phyloP scores from a whole-genome alignment of 2,797 vertebrate genomes.

The Staurois parvus region DNA sequence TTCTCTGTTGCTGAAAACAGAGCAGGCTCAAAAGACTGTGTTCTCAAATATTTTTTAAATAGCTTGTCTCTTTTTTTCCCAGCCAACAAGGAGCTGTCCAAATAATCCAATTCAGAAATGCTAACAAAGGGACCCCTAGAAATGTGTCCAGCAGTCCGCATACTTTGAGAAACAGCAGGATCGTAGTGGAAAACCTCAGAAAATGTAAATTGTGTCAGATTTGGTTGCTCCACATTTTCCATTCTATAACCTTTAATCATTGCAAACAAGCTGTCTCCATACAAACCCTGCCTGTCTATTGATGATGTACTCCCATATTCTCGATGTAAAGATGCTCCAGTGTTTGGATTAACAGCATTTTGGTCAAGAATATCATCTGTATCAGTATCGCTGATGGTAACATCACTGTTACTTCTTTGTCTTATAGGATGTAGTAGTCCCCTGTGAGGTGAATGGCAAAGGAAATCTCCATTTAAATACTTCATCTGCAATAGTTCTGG shows the following conservation, averaged over 20 bases:
- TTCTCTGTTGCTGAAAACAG: constrained; percentile 90
- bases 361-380: constrained; percentile 92
- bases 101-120: constrained; percentile 89
- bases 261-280: constrained; percentile 88
- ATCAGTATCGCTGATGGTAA: constrained; percentile 97
- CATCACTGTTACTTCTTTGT: constrained; percentile 96
- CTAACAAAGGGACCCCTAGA: constrained; percentile 90
- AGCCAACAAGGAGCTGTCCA: constrained; percentile 84
- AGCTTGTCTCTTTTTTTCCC: constrained; percentile 87
- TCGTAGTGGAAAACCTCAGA: constrained; percentile 88
- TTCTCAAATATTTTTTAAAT: constrained; percentile 88
- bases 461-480: constrained; percentile 85
- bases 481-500: constrained; percentile 83
- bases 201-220: constrained; percentile 82
- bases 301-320: constrained; percentile 98
- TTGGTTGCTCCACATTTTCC: constrained; percentile 86
- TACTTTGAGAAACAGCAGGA: constrained; percentile 86
- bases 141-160: constrained; percentile 92
- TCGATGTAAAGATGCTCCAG: constrained; percentile 91
- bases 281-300: constrained; percentile 92
- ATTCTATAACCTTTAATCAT: constrained; percentile 89
- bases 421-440: constrained; percentile 89
- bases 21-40: constrained; percentile 88
- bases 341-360: constrained; percentile 94
- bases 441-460: constrained; percentile 86